These are phyloP conservation scores for Oscheius myriophilus DNA, from an alignment of 2,888 invertebrate species.

Conservation along the genomic window DNA sequence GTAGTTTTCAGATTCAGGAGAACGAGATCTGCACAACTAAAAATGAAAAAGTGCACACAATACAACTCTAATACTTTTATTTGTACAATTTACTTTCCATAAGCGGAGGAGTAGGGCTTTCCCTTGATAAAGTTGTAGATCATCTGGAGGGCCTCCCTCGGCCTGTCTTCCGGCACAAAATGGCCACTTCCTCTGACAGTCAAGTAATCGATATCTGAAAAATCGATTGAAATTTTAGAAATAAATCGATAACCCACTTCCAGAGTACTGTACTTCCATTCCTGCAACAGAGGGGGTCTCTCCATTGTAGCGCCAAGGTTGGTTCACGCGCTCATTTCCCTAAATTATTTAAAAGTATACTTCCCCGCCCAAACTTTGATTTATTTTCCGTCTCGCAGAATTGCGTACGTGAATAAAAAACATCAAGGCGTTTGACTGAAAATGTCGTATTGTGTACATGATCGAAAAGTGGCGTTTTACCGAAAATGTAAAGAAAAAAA, in stretches of 20 bases:
- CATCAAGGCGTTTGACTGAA: too few species aligned
- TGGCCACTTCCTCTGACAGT: slow-evolving; percentile 60
- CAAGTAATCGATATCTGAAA: slow-evolving; percentile 54
- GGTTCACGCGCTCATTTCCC: slow-evolving; percentile 38
- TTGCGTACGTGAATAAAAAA: too few species aligned
- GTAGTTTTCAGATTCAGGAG: too few species aligned
- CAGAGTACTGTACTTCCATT: slow-evolving; percentile 38
- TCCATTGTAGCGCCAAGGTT: slow-evolving; percentile 45
- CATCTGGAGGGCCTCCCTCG: slow-evolving; percentile 58
- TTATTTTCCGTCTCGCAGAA: too few species aligned
- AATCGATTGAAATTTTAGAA: neutral
- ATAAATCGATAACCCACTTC: slow-evolving; percentile 30
- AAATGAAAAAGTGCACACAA: too few species aligned
- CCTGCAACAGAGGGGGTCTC: slow-evolving; percentile 41
- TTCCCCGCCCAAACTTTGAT: too few species aligned
- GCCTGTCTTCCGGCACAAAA: slow-evolving; percentile 58
- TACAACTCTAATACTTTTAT: too few species aligned
- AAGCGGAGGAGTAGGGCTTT: slow-evolving; percentile 40
- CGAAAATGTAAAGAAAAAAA: too few species aligned
- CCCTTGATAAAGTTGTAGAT: slow-evolving; percentile 54
- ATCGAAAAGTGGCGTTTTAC: too few species aligned
- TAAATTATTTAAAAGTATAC: neutral
- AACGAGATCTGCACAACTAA: too few species aligned
- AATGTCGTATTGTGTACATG: too few species aligned
- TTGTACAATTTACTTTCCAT: too few species aligned